These are phyloP conservation scores for Eumerus sabulonum DNA, from an alignment of 2,888 invertebrate genomes.

Conservation along the genomic window DNA sequence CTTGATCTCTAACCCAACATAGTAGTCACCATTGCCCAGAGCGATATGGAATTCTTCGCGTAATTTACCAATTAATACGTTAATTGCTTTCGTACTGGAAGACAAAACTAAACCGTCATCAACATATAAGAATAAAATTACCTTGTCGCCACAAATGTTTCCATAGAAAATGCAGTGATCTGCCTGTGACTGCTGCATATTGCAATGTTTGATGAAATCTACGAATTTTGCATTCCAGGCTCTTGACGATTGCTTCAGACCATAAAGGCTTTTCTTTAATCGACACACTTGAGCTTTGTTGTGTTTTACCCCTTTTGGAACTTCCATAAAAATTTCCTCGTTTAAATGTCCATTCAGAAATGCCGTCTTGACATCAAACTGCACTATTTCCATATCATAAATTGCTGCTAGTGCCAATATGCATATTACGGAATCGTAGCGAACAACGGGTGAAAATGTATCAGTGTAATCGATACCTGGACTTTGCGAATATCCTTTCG, in stretches of 20 bases:
- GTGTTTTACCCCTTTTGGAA: slow-evolving; percentile 17
- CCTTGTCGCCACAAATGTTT: slow-evolving; percentile 2
- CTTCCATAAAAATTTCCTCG: background rate
- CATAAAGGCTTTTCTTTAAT: too few species aligned
- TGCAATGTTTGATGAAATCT: background rate
- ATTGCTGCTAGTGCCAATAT: too few species aligned
- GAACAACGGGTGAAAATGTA: slow-evolving; percentile 71
- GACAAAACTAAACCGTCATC: slow-evolving; percentile 30
- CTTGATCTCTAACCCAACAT: slow-evolving; percentile 7
- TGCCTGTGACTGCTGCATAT: background rate
- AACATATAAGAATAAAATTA: too few species aligned
- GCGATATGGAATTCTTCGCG: background rate
- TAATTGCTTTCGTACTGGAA: slow-evolving; percentile 12
- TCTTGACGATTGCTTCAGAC: too few species aligned
- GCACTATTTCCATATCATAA: slow-evolving; percentile 45
- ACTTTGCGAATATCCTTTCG: too few species aligned
- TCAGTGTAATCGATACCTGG: too few species aligned
- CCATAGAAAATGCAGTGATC: slow-evolving; percentile 13
- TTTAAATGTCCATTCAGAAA: too few species aligned
- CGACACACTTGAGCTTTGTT: too few species aligned
- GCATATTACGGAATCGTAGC: background rate
- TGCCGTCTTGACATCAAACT: slow-evolving; percentile 54
- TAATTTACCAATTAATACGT: too few species aligned
- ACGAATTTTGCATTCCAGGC: slow-evolving; percentile 11
- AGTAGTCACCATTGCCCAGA: slow-evolving; percentile 7